Evolutionary conservation across 1,140 invertebrate species (phyloP).

Genomic region (Octopus sinensis): DNA sequence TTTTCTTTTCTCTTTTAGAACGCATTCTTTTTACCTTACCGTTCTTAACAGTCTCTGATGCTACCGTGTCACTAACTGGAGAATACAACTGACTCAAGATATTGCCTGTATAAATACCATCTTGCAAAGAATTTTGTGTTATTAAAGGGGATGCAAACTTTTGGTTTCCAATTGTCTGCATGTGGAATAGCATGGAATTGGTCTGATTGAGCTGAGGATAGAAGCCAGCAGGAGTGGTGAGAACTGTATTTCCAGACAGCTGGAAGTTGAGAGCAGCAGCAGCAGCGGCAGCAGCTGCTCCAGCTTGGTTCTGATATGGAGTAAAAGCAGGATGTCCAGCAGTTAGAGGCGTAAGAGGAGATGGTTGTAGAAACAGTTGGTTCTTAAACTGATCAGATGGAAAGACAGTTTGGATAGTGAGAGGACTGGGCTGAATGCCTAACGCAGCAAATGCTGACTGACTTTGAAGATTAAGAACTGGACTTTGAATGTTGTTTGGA

Average conservation of each 20-base stretch:
- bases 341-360: slow-evolving; percentile 10
- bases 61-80: not conserved
- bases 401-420: slow-evolving; percentile 22
- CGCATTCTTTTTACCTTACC: not conserved
- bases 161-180: slow-evolving; percentile 4
- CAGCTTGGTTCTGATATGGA: slow-evolving; percentile 5
- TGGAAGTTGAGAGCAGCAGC: not conserved
- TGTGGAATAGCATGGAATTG: slow-evolving; percentile 10
- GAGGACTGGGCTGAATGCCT: slow-evolving; percentile 10
- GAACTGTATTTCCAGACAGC: slow-evolving; percentile 3
- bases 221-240: not conserved
- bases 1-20: not conserved
- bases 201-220: slow-evolving; percentile 7
- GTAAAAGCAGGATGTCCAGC: slow-evolving; percentile 14
- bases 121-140: not conserved
- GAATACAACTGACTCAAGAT: not conserved
- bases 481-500: slow-evolving; percentile 8
- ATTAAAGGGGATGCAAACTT: slow-evolving; percentile 9
- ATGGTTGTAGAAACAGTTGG: slow-evolving; percentile 20
- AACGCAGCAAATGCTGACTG: slow-evolving; percentile 14
- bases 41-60: not conserved
- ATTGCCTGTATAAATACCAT: not conserved
- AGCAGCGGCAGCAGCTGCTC: not conserved
- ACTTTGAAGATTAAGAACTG: slow-evolving; percentile 1
- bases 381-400: slow-evolving; percentile 21